These are phyloP conservation scores for Brotula barbata DNA, from an alignment of 2,797 vertebrate species.

Conservation along the genomic window DNA sequence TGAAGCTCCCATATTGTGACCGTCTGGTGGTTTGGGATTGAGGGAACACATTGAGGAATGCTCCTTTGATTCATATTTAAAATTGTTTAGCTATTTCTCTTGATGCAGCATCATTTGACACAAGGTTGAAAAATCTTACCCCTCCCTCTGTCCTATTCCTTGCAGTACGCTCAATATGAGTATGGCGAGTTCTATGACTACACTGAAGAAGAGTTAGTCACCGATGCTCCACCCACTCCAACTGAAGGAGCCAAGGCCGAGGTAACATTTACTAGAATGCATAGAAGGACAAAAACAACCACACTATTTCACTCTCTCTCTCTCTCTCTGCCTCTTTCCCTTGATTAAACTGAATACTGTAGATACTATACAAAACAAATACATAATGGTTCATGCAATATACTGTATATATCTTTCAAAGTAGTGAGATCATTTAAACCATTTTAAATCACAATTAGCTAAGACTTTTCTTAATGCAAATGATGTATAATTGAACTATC, in stretches of 20 bases:
- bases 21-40: neutral
- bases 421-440: too few relatives aligned
- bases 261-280: slow-evolving; percentile 80
- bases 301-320: neutral
- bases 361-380: too few relatives aligned
- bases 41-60: neutral
- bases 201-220: slow-evolving; percentile 85
- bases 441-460: too few relatives aligned
- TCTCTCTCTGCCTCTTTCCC: neutral
- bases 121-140: too few relatives aligned
- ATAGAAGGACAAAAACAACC: neutral
- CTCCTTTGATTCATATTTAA: slow-evolving; percentile 33
- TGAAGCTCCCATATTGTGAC: slow-evolving; percentile 21
- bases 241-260: slow-evolving; percentile 83
- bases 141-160: slow-evolving; percentile 42
- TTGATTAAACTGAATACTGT: too few relatives aligned
- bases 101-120: slow-evolving; percentile 63
- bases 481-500: neutral
- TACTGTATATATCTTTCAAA: too few relatives aligned
- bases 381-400: too few relatives aligned
- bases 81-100: neutral
- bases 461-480: too few relatives aligned
- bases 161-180: slow-evolving; percentile 90
- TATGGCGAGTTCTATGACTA: slow-evolving; percentile 91
- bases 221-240: slow-evolving; percentile 83